Evolutionary conservation across 2,797 vertebrate species (phyloP).

Genomic region (Falco berigora): DNA sequence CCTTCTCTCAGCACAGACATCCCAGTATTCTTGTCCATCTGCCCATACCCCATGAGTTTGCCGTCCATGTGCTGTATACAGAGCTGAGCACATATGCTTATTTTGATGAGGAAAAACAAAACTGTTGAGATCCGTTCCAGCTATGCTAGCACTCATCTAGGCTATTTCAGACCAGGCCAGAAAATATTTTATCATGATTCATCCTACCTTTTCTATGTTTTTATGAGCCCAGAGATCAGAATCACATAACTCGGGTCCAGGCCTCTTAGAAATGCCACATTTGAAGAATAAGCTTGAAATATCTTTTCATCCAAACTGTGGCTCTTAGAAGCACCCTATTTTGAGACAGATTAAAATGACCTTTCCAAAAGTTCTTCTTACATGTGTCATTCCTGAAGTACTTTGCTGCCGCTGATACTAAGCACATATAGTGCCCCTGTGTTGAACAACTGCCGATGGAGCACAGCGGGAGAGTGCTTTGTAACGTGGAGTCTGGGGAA

Average conservation of each 20-base stretch:
- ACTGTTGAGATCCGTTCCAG: neutral
- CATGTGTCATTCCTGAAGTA: fast-evolving
- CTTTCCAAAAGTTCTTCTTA: neutral
- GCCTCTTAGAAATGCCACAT: neutral
- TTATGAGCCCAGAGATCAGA: neutral
- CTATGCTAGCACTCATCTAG: neutral
- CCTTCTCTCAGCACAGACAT: slow-evolving; percentile 3
- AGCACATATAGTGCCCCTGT: neutral
- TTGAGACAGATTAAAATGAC: neutral
- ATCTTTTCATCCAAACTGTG: neutral
- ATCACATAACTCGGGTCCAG: neutral
- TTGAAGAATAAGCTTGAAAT: neutral
- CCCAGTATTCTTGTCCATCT: slow-evolving; percentile 8
- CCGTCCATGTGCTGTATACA: neutral
- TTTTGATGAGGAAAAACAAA: neutral
- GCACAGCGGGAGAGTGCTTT: neutral
- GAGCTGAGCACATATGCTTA: neutral
- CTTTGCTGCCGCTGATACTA: neutral
- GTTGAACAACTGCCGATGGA: neutral
- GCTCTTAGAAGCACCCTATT: neutral
- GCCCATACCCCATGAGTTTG: neutral
- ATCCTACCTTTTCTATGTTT: neutral
- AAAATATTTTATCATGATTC: neutral
- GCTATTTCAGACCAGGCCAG: neutral
- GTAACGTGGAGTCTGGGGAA: neutral